Base-by-base conservation (phyloP, 2,888 invertebrate genomes). In the Aphidius colemani region DNA sequence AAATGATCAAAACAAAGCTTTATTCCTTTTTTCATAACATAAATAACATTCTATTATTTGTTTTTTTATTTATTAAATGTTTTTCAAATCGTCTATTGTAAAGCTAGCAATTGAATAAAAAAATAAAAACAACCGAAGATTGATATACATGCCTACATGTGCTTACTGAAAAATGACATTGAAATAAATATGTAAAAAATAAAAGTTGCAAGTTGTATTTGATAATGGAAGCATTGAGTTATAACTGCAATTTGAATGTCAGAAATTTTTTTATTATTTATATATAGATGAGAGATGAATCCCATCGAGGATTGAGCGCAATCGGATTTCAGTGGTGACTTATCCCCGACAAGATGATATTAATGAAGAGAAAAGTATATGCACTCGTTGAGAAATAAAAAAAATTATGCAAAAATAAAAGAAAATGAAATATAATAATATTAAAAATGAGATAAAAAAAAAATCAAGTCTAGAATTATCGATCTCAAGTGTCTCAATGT, bases 321-420 rank as follows among this genome's bases (percentile, higher is more conserved):
- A 62, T 59, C 59, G 63, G 63, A 63, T 63, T 59, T 49, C 39
- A 55, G 59, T 48, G 44, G 18, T 44, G 64, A 64, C 59, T 64
- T 56, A 64, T 59, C 59, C 48, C 44, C 55, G 59, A 55, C 64
- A 64, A 64, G 64, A 64, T 64, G 59, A 64, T 64, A 64, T 64
- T 64, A 64, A 64, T 64, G 64, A 64, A 64, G 59, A 64, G 63
- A 53, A 45, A 49, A 64, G 59, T 59, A 50, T 51, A 64, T 55
- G 59, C 50, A 62, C 56, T 64, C 63, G 63, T 58, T 59, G 53
- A 53, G n/a, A 55, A 40, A 44, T 40, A 9, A 65, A 40, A 58
- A 66, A 59, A 18, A 39, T 46, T 45, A 48, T 7, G 45, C 57
- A 40, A 62, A 30, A 59, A 64, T 49, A 57, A 62, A 40, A 11